These are phyloP conservation scores for Engystomops pustulosus DNA, from an alignment of 2,113 vertebrate genomes.

Conservation along the genomic window DNA sequence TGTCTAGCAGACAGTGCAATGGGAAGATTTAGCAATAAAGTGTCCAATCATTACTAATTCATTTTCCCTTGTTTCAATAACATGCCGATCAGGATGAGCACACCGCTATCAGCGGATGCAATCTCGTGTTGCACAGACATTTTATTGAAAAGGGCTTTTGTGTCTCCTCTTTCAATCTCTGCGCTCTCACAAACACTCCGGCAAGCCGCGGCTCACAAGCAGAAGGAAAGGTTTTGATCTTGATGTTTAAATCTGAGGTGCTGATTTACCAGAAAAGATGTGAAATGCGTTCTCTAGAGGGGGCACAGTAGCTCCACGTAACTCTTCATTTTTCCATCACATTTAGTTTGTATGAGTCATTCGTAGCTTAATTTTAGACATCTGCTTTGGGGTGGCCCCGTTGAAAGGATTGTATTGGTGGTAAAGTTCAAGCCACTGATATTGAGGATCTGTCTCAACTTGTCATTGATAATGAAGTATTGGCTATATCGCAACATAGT, in stretches of 20 bases:
- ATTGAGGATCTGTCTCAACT: no score
- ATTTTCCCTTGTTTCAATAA: slow-evolving; percentile 55
- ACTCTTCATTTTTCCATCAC: slow-evolving; percentile 41
- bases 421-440: no score
- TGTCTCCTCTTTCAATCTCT: slow-evolving; percentile 50
- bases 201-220: slow-evolving; percentile 26
- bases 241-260: slow-evolving; percentile 52
- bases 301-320: neutral
- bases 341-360: slow-evolving; percentile 46
- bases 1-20: slow-evolving; percentile 24
- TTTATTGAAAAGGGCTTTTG: slow-evolving; percentile 59
- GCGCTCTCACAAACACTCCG: slow-evolving; percentile 22
- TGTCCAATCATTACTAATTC: slow-evolving; percentile 57
- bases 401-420: neutral
- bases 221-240: slow-evolving; percentile 50
- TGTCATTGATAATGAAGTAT: no score
- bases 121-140: slow-evolving; percentile 59
- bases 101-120: slow-evolving; percentile 55
- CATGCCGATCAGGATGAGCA: slow-evolving; percentile 57
- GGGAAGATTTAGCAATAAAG: slow-evolving; percentile 53
- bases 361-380: neutral
- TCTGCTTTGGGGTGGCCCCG: neutral
- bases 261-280: slow-evolving; percentile 59
- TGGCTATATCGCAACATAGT: no score
- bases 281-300: slow-evolving; percentile 53